Conservation (phyloP, 1,140 invertebrate genomes). For the Zaprionus tsacasi region DNA sequence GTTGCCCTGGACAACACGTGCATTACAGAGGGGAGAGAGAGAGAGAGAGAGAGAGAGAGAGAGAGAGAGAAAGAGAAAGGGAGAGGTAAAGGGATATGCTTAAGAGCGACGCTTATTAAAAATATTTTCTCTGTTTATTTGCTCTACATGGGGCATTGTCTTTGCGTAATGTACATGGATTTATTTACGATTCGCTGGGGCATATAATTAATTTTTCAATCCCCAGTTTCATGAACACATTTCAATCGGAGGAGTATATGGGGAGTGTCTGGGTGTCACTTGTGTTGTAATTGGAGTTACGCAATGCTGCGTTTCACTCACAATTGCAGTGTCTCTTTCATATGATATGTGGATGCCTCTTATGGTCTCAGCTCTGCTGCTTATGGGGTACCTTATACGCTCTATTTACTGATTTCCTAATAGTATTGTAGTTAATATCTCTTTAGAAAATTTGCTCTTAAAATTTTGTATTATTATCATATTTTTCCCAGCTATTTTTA, state of each 20-base stretch:
- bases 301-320: background rate
- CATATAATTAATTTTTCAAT: slow-evolving; percentile 71
- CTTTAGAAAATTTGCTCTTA: background rate
- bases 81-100: background rate
- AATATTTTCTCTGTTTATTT: slow-evolving; percentile 67
- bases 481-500: too few species aligned
- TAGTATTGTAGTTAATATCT: background rate
- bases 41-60: background rate
- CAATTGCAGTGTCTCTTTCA: background rate
- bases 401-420: background rate
- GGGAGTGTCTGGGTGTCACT: background rate
- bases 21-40: background rate
- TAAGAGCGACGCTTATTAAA: slow-evolving; percentile 63
- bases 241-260: background rate
- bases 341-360: background rate
- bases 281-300: background rate
- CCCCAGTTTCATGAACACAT: slow-evolving; percentile 31
- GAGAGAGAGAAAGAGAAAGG: background rate
- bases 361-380: background rate
- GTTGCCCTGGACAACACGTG: slow-evolving; percentile 65
- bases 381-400: background rate
- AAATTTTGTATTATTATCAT: too few species aligned
- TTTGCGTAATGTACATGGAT: slow-evolving; percentile 38
- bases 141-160: slow-evolving; percentile 51
- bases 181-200: slow-evolving; percentile 65